Percentiles rank a stretch among this genome's conserved stretches.
phyloP scores from a whole-genome alignment of 2,888 invertebrate genomes.

The Eristalis intricaria region DNA sequence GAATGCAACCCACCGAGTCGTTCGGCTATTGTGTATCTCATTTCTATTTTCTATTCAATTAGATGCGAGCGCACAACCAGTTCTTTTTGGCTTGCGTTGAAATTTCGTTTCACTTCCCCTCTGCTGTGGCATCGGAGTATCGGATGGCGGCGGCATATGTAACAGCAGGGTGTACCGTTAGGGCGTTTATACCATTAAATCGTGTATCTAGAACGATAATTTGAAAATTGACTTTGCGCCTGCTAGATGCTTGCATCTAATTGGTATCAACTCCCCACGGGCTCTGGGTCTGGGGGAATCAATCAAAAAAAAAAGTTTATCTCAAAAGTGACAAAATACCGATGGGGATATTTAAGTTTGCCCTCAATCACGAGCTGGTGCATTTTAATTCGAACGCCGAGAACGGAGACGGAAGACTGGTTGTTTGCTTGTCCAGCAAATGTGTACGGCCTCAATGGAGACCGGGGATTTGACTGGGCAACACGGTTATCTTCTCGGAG shows the following conservation, averaged over 20 bases:
- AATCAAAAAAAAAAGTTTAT: not conserved
- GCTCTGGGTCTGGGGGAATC: not conserved
- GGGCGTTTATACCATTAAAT: slow-evolving; percentile 26
- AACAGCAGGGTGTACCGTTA: slow-evolving; percentile 15
- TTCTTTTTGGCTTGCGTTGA: slow-evolving; percentile 5
- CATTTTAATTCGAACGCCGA: too few species aligned
- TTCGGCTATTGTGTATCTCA: slow-evolving; percentile 20
- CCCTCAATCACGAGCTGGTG: not conserved
- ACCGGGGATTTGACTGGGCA: not conserved
- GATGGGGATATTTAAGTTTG: not conserved
- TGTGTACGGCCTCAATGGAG: not conserved
- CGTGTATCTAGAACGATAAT: slow-evolving; percentile 15
- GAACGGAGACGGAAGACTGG: not conserved
- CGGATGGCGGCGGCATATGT: too few species aligned
- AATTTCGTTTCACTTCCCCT: not conserved
- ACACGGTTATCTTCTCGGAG: not conserved
- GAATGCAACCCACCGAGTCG: slow-evolving; percentile 20
- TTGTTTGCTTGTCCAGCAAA: not conserved
- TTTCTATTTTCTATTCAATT: slow-evolving; percentile 44
- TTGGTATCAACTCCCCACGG: not conserved
- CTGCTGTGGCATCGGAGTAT: too few species aligned
- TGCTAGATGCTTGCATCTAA: not conserved
- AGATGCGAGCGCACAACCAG: slow-evolving; percentile 27
- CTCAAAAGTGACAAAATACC: not conserved
- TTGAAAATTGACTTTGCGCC: not conserved